phyloP scores from a whole-genome alignment of 1,140 invertebrate species.

The Drosophila ambigua region DNA sequence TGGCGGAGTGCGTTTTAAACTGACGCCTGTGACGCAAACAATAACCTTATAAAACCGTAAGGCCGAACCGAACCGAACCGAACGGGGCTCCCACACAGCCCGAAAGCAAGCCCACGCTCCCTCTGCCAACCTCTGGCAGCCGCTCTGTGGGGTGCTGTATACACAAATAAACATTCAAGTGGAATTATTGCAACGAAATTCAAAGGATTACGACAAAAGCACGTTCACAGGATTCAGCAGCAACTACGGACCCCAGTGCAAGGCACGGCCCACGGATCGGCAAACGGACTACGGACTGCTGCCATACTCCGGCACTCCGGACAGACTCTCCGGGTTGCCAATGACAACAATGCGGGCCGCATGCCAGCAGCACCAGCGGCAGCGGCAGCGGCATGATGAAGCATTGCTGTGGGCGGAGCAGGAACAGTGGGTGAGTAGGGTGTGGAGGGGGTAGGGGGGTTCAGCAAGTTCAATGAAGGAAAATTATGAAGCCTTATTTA shows the following conservation, averaged over 20 bases:
- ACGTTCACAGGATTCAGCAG: conserved; percentile 80
- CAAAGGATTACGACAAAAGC: conserved; percentile 84
- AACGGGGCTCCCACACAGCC: conserved; percentile 3
- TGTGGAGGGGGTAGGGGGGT: not conserved
- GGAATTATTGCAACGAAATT: conserved; percentile 84
- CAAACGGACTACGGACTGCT: conserved; percentile 17
- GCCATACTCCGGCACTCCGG: conserved; percentile 4
- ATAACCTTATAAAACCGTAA: conserved; percentile 78
- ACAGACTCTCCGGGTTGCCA: conserved; percentile 60
- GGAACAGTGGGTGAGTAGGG: not conserved
- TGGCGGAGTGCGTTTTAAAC: conserved; percentile 65
- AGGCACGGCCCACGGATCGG: conserved; percentile 65
- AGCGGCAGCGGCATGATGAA: conserved; percentile 34
- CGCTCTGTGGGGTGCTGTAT: conserved; percentile 53
- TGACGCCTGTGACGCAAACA: conserved; percentile 77
- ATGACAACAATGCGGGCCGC: conserved; percentile 75
- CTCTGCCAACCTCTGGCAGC: not conserved
- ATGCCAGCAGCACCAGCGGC: conserved; percentile 15
- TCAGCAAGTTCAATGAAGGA: conserved; percentile 75
- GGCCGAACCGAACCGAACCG: conserved; percentile 35
- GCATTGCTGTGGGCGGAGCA: conserved; percentile 21
- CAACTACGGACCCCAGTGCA: conserved; percentile 62
- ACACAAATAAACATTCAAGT: conserved; percentile 83
- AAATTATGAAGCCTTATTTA: conserved; percentile 83
- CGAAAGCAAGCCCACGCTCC: not conserved